Evolutionary conservation across 2,888 invertebrate genomes (phyloP), one percentile per base, ranked within the genome.

Genomic region (Thalpophila matura): DNA sequence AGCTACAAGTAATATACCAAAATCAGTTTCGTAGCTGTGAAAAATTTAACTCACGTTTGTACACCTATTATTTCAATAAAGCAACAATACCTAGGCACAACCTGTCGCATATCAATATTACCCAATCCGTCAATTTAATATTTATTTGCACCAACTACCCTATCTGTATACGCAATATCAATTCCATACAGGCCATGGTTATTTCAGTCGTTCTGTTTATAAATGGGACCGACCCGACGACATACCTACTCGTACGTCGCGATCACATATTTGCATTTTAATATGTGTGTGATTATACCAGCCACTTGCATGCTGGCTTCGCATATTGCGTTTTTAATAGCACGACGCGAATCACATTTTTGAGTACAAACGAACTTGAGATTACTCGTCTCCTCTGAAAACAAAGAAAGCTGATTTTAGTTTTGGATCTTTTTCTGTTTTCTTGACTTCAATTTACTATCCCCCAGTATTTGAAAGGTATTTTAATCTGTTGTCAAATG

Each of bases 181-280:
- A 58, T 73, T 58, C 57, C 33, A 55, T 60, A 38, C 46, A 66
- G 5, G 40, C 24, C 47, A 33, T 50, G 51, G 18, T 61, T 49
- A 53, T 51, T 54, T 74, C 56, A 74, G 74, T 61, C 75, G 43
- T 46, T 18, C 47, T 54, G 49, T 55, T 50, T 71, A 60, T 70
- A 50, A 59, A 59, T 63, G 54, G 22, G 31, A 43, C 18, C 70
- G 75, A 69, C 71, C 70, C 46, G n/a, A n/a, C n/a, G n/a, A n/a
- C n/a, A n/a, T n/a, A 71, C 24, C 69, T 69, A 50, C 46, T 26
- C 55, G 27, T 56, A 49, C 16, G 56, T 49, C 47, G 55, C 33
- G 37, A 51, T 62, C 64, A 40, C 35, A 54, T n/a, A n/a, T n/a
- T 59, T 61, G 53, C 53, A 69, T 74, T 65, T 65, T 45, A 62